Percentiles rank a stretch among this genome's conserved stretches.
These are phyloP conservation scores for Chaenodraco wilsoni DNA, from an alignment of 2,797 vertebrate species.

Conservation along the genomic window DNA sequence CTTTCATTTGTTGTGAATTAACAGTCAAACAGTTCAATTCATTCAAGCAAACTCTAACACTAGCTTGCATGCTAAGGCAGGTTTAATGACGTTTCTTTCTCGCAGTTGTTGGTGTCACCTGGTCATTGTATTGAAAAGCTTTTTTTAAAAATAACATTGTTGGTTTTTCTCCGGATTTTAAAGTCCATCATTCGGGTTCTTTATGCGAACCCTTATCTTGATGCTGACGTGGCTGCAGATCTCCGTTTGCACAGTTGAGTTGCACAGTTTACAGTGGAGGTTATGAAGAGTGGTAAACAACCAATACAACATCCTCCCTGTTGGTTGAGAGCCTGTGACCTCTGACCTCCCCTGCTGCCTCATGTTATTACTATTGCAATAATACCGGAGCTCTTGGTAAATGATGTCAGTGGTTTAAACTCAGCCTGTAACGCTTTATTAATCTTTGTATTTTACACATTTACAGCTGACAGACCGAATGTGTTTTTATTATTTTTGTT, in stretches of 20 bases:
- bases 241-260: not conserved
- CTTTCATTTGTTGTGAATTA: not conserved
- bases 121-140: not conserved
- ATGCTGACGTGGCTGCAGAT: not conserved
- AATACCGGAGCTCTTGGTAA: not conserved
- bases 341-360: conserved; percentile 26
- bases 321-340: conserved; percentile 7
- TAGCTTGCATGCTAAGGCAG: not conserved
- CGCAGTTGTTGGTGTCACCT: not conserved
- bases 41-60: not conserved
- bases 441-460: conserved; percentile 2
- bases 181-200: not conserved
- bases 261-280: conserved; percentile 16
- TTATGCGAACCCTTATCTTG: not conserved
- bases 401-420: conserved; percentile 13
- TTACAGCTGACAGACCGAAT: conserved; percentile 43
- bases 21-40: not conserved
- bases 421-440: conserved; percentile 1
- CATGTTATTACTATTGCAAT: conserved; percentile 33
- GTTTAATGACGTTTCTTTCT: not conserved
- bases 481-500: conserved; percentile 18
- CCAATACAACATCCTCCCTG: not conserved
- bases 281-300: not conserved
- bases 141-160: not conserved
- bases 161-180: too few species aligned